A percentile compares a stretch with the other conserved stretches of the same genome.
phyloP scores from a whole-genome alignment of 2,797 vertebrate genomes.

The Pseudochaenichthys georgianus region DNA sequence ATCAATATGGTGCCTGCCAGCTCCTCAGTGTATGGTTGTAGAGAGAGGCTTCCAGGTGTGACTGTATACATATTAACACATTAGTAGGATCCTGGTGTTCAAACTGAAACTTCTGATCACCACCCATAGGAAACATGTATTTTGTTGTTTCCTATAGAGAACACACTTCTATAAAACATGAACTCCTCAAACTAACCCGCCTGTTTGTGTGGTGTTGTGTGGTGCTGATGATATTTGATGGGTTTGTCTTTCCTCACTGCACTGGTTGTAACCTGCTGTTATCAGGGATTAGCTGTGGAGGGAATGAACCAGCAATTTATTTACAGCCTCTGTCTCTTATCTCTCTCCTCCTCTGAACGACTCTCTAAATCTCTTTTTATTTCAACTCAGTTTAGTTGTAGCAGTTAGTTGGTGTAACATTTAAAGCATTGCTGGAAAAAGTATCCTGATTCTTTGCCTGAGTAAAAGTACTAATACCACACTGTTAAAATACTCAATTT shows the following conservation, averaged over 20 bases:
- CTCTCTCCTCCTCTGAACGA: conserved; percentile 22
- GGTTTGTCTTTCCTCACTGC: conserved; percentile 35
- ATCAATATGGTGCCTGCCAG: not conserved
- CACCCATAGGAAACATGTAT: too few relatives aligned
- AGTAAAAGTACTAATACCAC: too few relatives aligned
- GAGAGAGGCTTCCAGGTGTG: not conserved
- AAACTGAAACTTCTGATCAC: not conserved
- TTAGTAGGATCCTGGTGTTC: not conserved
- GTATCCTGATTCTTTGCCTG: too few relatives aligned
- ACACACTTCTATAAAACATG: not conserved
- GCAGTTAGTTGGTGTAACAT: conserved; percentile 24
- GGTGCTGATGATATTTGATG: conserved; percentile 9
- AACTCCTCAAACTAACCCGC: not conserved
- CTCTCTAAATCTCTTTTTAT: conserved; percentile 3
- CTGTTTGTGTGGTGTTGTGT: conserved; percentile 15
- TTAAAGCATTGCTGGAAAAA: conserved; percentile 2
- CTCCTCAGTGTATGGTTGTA: not conserved
- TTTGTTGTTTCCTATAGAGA: not conserved
- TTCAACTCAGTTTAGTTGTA: conserved; percentile 10
- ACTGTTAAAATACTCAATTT: too few relatives aligned
- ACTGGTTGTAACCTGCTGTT: conserved; percentile 52
- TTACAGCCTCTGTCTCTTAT: conserved; percentile 28
- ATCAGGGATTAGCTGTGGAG: conserved; percentile 50
- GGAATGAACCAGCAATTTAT: conserved; percentile 50
- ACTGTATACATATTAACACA: not conserved